phyloP scores from a whole-genome alignment of 2,797 vertebrate species.

The Melanotaenia parkinsoni region DNA sequence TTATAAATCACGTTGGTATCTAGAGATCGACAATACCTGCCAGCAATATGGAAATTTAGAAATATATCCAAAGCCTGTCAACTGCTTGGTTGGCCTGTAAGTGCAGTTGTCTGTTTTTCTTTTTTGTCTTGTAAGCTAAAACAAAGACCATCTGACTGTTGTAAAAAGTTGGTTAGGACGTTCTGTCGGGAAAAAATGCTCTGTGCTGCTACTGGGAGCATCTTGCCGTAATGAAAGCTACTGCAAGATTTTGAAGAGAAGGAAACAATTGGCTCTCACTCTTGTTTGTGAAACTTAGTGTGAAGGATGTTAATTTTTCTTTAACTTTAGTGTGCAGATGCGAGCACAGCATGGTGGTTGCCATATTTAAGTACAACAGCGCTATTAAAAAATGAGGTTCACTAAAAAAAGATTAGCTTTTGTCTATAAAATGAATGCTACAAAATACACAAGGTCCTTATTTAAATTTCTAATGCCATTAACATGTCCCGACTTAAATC shows the following conservation, averaged over 20 bases:
- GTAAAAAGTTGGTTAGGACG: no score
- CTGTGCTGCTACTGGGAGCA: background rate
- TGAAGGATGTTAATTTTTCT: background rate
- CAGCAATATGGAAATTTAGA: conserved; percentile 13
- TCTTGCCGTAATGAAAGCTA: background rate
- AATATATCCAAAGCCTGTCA: conserved; percentile 18
- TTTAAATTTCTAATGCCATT: no score
- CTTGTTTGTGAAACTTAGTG: background rate
- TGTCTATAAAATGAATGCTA: no score
- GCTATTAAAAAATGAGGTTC: no score
- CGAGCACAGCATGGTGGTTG: background rate
- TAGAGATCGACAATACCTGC: conserved; percentile 29
- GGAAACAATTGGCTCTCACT: background rate
- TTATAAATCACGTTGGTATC: conserved; percentile 27
- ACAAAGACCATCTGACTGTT: background rate
- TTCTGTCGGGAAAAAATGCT: background rate
- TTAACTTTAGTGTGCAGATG: background rate
- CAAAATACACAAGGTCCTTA: background rate
- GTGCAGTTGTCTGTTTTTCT: background rate
- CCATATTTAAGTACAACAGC: background rate
- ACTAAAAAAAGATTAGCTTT: no score
- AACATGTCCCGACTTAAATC: no score
- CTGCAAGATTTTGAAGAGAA: background rate
- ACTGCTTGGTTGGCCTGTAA: conserved; percentile 21
- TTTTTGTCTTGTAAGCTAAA: background rate